Evolutionary conservation across 2,888 invertebrate species (phyloP).

Genomic region (Cyaniris semiargus): DNA sequence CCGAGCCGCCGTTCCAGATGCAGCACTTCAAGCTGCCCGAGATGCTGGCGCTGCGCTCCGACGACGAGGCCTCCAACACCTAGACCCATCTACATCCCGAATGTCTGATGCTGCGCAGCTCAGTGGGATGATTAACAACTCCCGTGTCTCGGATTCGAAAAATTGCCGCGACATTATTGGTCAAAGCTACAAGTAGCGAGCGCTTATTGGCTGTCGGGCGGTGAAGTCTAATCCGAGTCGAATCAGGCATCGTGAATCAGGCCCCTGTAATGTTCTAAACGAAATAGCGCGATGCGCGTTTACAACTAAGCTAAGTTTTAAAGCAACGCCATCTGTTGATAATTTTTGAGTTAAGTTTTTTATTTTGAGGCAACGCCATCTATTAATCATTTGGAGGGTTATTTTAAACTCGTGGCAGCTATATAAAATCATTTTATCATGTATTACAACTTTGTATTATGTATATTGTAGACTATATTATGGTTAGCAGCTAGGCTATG

Average conservation of each 20-base stretch:
- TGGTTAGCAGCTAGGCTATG: background rate
- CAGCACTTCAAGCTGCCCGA: slow-evolving; percentile 87
- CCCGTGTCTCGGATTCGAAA: background rate
- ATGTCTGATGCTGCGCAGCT: background rate
- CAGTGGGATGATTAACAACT: background rate
- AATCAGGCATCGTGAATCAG: background rate
- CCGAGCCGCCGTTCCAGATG: slow-evolving; percentile 86
- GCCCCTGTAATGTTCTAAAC: background rate
- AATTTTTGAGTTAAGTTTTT: background rate
- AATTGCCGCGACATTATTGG: background rate
- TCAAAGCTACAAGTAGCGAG: background rate
- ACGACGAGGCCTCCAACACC: slow-evolving; percentile 47
- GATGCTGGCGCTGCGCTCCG: slow-evolving; percentile 67
- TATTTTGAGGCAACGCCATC: background rate
- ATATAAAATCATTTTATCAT: no score
- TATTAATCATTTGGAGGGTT: background rate
- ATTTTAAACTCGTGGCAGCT: no score
- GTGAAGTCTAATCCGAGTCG: background rate
- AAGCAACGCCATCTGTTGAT: background rate
- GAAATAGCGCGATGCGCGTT: background rate
- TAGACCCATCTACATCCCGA: background rate
- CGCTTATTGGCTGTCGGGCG: background rate
- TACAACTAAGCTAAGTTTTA: background rate
- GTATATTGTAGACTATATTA: no score
- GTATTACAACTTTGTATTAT: background rate